A percentile compares a stretch with the other conserved stretches of the same genome.
Conservation (phyloP, 1,140 invertebrate genomes). For the Drosophila rufa region DNA sequence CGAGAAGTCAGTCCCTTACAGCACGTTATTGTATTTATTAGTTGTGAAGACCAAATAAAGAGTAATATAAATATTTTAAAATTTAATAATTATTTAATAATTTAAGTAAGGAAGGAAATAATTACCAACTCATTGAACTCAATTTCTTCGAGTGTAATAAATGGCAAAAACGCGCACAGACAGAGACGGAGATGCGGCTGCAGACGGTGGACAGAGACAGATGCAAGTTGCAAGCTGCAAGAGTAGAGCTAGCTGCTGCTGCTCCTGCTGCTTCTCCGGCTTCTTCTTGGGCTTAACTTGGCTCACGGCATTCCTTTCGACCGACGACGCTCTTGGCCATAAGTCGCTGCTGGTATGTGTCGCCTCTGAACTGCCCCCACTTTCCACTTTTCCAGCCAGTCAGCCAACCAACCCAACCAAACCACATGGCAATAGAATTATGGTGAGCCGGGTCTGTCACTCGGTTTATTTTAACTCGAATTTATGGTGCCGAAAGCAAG, state of each 20-base stretch:
- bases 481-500: slow-evolving; percentile 52
- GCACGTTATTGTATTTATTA: no score
- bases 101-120: slow-evolving; percentile 3
- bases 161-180: slow-evolving; percentile 29
- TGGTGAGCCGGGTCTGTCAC: slow-evolving; percentile 52
- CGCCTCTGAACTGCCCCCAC: slow-evolving; percentile 43
- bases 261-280: slow-evolving; percentile 53
- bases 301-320: slow-evolving; percentile 39
- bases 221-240: slow-evolving; percentile 30
- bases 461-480: slow-evolving; percentile 69
- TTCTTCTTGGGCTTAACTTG: slow-evolving; percentile 67
- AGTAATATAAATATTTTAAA: no score
- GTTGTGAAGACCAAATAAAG: no score
- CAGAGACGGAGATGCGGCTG: neutral
- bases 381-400: neutral
- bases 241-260: slow-evolving; percentile 16
- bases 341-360: slow-evolving; percentile 52
- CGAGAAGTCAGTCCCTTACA: neutral
- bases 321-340: slow-evolving; percentile 31
- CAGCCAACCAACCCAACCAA: slow-evolving; percentile 1
- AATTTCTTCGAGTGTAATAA: slow-evolving; percentile 50
- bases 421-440: slow-evolving; percentile 66
- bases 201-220: slow-evolving; percentile 8
- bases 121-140: slow-evolving; percentile 8
- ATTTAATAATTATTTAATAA: no score